phyloP scores from a whole-genome alignment of 1,140 invertebrate genomes.

The Drosophila bocqueti region DNA sequence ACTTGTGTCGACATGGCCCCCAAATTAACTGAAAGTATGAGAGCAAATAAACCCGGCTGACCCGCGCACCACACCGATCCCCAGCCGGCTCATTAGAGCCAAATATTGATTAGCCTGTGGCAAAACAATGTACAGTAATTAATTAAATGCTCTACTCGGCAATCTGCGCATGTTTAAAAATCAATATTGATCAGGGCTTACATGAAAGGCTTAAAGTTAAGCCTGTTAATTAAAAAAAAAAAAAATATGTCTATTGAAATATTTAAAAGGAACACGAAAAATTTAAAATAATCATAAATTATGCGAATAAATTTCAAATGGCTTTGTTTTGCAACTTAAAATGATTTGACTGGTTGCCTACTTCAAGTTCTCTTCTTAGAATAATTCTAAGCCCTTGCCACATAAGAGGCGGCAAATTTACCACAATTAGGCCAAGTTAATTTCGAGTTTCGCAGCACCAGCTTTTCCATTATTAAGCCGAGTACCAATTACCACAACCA shows the following conservation, averaged over 20 bases:
- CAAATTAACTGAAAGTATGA: slow-evolving; percentile 44
- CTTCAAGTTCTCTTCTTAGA: background rate
- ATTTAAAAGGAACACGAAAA: background rate
- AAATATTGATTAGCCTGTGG: slow-evolving; percentile 5
- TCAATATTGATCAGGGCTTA: slow-evolving; percentile 10
- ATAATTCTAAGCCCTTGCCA: background rate
- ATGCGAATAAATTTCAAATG: no score
- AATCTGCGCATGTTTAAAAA: slow-evolving; percentile 1
- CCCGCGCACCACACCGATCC: slow-evolving; percentile 9
- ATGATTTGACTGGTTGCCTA: background rate
- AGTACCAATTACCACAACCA: slow-evolving; percentile 37
- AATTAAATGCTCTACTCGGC: slow-evolving; percentile 2
- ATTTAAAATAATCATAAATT: background rate
- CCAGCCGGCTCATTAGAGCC: slow-evolving; percentile 23
- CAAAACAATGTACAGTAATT: slow-evolving; percentile 9
- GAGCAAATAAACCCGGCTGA: slow-evolving; percentile 28
- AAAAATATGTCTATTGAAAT: background rate
- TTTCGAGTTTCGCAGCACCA: slow-evolving; percentile 13
- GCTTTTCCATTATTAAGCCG: slow-evolving; percentile 10
- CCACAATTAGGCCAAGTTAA: slow-evolving; percentile 34
- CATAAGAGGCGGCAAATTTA: slow-evolving; percentile 10
- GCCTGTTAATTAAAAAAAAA: background rate
- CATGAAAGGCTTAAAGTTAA: background rate
- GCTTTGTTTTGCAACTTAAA: background rate
- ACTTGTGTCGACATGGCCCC: slow-evolving; percentile 20